phyloP scores from a whole-genome alignment of 2,888 invertebrate genomes.

The Julus scandinavius region DNA sequence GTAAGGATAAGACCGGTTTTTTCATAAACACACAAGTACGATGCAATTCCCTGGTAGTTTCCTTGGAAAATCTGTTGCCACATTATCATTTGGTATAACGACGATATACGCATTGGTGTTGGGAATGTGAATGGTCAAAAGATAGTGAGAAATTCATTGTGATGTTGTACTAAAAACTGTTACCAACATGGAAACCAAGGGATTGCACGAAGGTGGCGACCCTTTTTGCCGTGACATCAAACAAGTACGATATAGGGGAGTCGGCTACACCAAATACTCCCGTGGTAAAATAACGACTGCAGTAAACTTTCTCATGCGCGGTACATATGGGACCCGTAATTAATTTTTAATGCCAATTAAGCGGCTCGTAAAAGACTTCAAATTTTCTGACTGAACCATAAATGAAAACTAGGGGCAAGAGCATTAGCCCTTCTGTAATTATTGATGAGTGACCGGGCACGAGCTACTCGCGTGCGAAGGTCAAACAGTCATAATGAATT shows the following conservation, averaged over 20 bases:
- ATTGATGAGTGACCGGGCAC: slow-evolving; percentile 10
- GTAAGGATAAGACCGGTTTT: no score
- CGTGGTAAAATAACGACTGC: slow-evolving; percentile 18
- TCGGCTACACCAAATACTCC: not conserved
- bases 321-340: not conserved
- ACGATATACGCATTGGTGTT: no score
- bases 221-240: not conserved
- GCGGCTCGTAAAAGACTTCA: not conserved
- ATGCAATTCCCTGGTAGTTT: no score
- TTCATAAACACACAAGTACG: no score
- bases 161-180: no score
- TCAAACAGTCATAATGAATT: not conserved
- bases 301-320: slow-evolving; percentile 20
- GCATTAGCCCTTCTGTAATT: not conserved
- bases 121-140: no score
- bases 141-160: no score
- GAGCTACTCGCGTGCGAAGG: not conserved
- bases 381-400: not conserved
- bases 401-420: not conserved
- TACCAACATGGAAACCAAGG: no score
- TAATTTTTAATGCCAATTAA: slow-evolving; percentile 38
- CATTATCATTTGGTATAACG: no score
- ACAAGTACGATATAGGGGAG: not conserved
- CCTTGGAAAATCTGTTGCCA: no score
- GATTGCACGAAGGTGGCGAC: not conserved